Base-by-base conservation (phyloP, 2,888 invertebrate genomes). In the Ditylenchus weischeri region DNA sequence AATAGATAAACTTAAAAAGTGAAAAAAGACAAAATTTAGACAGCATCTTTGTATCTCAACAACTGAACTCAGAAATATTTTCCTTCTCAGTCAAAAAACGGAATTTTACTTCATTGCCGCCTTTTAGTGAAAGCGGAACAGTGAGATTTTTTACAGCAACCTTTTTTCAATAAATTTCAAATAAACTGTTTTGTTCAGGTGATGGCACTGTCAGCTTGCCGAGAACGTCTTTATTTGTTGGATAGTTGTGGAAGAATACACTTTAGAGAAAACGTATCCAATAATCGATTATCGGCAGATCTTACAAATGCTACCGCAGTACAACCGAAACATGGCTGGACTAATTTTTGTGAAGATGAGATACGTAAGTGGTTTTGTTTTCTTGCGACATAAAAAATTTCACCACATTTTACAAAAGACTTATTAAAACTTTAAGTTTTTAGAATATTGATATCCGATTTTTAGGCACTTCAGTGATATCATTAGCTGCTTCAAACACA, bases 61-160 rank as follows among this genome's bases (percentile, higher is more conserved):
- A 58, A 23, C 21, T 68, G 3, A 69, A 64, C n/a, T 49, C 59
- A 19, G 72, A 72, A 50, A 48, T 72, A 6, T 72, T 68, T 51
- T 48, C 65, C 11, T 72, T 57, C 61, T 73, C 73, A 19, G 58
- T 63, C 13, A 64, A 57, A 35, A 58, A 61, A 38, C 47, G 63
- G 13, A 74, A 72, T 54, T 68, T 72, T 48, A 72, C 65, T 60
- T 69, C 72, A n/a, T 59, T 72, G 29, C 72, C 72, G 49, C 49
- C 68, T 43, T 21, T 64, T 35, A 23, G 43, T 43, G 43, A 43
- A 15, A 43, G 43, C 15, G 43, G 15, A 43, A 43, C 43, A 15
- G 43, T 43, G 8, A 15, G 43, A 3, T 4, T 29, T 29, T 29
- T 29, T 5, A 29, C 29, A 29, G 29, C 5, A 29, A 29, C 29